A percentile compares a stretch with the other conserved stretches of the same genome.
These are phyloP conservation scores for Nowickia ferox DNA, from an alignment of 2,888 invertebrate species.

Conservation along the genomic window DNA sequence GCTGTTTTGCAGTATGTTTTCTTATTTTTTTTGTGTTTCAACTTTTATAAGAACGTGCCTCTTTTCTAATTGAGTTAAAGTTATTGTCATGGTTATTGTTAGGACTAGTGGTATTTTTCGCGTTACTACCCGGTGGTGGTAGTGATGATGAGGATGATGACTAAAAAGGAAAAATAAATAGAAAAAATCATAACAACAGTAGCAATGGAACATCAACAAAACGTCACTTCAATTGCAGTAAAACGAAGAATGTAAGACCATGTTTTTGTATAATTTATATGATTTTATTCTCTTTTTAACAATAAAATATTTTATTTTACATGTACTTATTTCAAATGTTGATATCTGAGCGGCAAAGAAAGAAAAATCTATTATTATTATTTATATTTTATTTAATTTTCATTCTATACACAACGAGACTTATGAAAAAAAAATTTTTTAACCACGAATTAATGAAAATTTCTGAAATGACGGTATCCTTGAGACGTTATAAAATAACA, in stretches of 20 bases:
- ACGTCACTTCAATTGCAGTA: slow-evolving; percentile 60
- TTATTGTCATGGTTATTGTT: slow-evolving; percentile 70
- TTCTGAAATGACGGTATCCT: too few relatives aligned
- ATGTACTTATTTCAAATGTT: not conserved
- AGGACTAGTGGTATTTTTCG: slow-evolving; percentile 41
- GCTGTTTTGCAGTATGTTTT: slow-evolving; percentile 16
- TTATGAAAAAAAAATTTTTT: not conserved
- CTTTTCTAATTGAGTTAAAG: slow-evolving; percentile 70
- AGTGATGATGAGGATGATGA: slow-evolving; percentile 28
- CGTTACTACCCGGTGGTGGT: slow-evolving; percentile 24
- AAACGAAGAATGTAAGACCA: slow-evolving; percentile 41
- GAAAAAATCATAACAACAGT: slow-evolving; percentile 51
- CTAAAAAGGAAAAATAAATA: not conserved
- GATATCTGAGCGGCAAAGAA: not conserved
- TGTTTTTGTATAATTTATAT: slow-evolving; percentile 54
- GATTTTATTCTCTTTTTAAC: not conserved
- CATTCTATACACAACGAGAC: too few relatives aligned
- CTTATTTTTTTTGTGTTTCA: slow-evolving; percentile 19
- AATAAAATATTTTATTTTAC: slow-evolving; percentile 1
- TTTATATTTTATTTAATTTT: too few relatives aligned
- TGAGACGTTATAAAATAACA: too few relatives aligned
- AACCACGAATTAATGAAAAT: too few relatives aligned
- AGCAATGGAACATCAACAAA: slow-evolving; percentile 64
- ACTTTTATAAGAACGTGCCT: slow-evolving; percentile 67
- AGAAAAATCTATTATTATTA: not conserved